Conservation (phyloP, 2,797 vertebrate genomes). For the Chelidonichthys spinosus region DNA sequence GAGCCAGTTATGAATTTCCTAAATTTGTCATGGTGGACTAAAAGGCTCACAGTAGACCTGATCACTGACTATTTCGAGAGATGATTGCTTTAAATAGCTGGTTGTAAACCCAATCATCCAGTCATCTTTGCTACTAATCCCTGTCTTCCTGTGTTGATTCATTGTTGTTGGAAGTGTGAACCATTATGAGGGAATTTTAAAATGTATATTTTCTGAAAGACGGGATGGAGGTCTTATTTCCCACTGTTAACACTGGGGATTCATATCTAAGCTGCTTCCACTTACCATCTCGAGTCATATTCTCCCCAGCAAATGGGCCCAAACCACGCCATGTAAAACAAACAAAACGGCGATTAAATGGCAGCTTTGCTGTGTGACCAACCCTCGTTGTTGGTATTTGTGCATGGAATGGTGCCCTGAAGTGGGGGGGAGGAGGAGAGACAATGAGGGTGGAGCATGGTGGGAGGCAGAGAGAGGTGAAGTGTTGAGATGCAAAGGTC, state of each 20-base stretch:
- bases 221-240: slow-evolving; percentile 22
- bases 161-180: slow-evolving; percentile 33
- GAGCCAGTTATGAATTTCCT: slow-evolving; percentile 21
- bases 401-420: slow-evolving; percentile 63
- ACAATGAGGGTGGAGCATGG: slow-evolving; percentile 30
- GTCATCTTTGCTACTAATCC: slow-evolving; percentile 39
- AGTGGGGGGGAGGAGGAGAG: slow-evolving; percentile 31
- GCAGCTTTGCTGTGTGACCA: slow-evolving; percentile 70
- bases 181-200: slow-evolving; percentile 23
- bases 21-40: slow-evolving; percentile 8
- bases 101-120: slow-evolving; percentile 29
- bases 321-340: slow-evolving; percentile 51
- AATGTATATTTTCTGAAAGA: slow-evolving; percentile 28
- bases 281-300: slow-evolving; percentile 43
- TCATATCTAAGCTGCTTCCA: slow-evolving; percentile 26
- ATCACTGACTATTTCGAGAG: slow-evolving; percentile 15
- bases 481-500: slow-evolving; percentile 71
- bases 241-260: slow-evolving; percentile 30
- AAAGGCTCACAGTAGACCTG: slow-evolving; percentile 17
- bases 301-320: slow-evolving; percentile 25
- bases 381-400: slow-evolving; percentile 78
- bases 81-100: slow-evolving; percentile 14
- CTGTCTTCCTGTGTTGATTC: slow-evolving; percentile 33
- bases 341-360: slow-evolving; percentile 62
- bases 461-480: slow-evolving; percentile 57